These are phyloP conservation scores for Colaptes auratus DNA, from an alignment of 2,113 vertebrate genomes.

Conservation along the genomic window DNA sequence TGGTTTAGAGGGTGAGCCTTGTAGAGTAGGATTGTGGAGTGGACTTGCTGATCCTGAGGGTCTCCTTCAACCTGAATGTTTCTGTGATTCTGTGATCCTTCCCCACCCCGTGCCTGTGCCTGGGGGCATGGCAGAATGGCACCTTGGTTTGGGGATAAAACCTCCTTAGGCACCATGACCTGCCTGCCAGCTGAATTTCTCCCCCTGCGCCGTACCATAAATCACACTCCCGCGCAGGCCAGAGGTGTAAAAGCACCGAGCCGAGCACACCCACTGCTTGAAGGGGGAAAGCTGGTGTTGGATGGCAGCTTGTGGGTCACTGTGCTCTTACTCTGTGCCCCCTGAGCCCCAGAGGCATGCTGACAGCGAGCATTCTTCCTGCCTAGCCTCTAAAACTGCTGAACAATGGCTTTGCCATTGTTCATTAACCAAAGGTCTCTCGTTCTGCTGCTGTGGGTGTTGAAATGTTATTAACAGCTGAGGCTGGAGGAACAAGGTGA, in stretches of 20 bases:
- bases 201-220: not conserved
- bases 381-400: conserved; percentile 3
- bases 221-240: not conserved
- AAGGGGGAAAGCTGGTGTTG: not conserved
- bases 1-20: too few species aligned
- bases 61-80: too few species aligned
- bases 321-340: not conserved
- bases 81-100: not conserved
- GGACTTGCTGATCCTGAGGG: too few species aligned
- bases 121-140: not conserved
- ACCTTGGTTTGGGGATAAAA: accelerated
- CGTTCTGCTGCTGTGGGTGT: not conserved
- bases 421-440: conserved; percentile 35
- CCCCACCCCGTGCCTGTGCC: not conserved
- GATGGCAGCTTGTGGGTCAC: conserved; percentile 25
- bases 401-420: conserved; percentile 66
- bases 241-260: not conserved
- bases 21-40: too few species aligned
- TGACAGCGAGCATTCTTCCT: conserved; percentile 8
- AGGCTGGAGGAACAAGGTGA: not conserved
- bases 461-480: not conserved
- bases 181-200: not conserved
- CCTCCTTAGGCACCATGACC: not conserved
- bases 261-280: not conserved
- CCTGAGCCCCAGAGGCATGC: not conserved